Base-by-base conservation (phyloP, 1,140 invertebrate species). In the Brachionus angularis region DNA sequence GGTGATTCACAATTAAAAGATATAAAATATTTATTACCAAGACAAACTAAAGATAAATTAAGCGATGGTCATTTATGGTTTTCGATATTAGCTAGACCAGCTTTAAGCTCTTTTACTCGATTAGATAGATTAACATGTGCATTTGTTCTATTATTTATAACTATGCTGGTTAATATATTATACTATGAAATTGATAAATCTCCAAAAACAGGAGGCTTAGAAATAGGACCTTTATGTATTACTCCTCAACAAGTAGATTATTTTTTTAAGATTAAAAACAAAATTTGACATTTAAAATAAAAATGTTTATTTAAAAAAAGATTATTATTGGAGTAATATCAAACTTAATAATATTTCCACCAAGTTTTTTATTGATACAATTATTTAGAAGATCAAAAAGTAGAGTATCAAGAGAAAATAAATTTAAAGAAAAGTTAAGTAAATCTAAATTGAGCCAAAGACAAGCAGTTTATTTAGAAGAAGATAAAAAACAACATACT, bases 61-160 rank as follows among this genome's bases (percentile, higher is more conserved):
- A 78, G 78, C n/a, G 84, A 86, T 74, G 84, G 84, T 25, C 85
- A 86, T 75, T 75, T 86, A 7, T 86, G 85, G 85, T 84, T 85
- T 73, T 85, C 84, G 8, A 79, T 86, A 4, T 80, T 86, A 73
- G 78, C 83, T 33, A 74, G 84, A 34, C 84, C 84, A 14, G 80
- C 83, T 3, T 76, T 81, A 42, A 84, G 83, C 46, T 75, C 84
- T 31, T 85, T 85, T 73, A 85, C 79, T 14, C 74, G 81, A 5
- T 76, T 80, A 16, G 80, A 86, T 76, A 73, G 85, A 33, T 79
- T 85, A 12, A 83, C 83, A 5, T 84, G 83, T 61, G 85, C 84
- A 73, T 79, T 85, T 71, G 81, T 82, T 46, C 78, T 85, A 14
- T 77, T 86, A 3, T 85, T 81, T 53, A 75, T 84, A 2, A 81